Evolutionary conservation across 2,888 invertebrate genomes (phyloP).

Genomic region (Apomyelois bistriatella): DNA sequence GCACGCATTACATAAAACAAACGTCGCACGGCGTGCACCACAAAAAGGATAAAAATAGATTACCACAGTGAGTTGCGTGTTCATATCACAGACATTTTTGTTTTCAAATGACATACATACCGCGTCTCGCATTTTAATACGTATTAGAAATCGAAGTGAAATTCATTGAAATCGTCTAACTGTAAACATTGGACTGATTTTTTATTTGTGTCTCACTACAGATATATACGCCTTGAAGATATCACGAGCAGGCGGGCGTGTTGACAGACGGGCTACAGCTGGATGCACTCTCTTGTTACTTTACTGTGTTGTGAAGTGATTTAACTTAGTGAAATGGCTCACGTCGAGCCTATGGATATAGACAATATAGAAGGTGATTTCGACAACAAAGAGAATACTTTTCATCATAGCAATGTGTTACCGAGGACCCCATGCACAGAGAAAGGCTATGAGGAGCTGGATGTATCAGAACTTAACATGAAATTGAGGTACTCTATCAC

Average conservation of each 20-base stretch:
- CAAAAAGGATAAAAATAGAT: slow-evolving; percentile 75
- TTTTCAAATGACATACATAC: slow-evolving; percentile 73
- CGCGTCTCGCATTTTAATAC: slow-evolving; percentile 45
- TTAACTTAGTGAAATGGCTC: slow-evolving; percentile 49
- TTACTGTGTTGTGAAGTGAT: slow-evolving; percentile 21
- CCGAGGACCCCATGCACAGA: slow-evolving; percentile 52
- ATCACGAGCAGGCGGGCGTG: slow-evolving; percentile 14
- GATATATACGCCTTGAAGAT: slow-evolving; percentile 35
- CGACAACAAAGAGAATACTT: slow-evolving; percentile 69
- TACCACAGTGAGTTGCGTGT: slow-evolving; percentile 66
- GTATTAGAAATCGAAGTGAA: slow-evolving; percentile 72
- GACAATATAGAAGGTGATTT: slow-evolving; percentile 59
- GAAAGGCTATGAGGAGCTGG: slow-evolving; percentile 68
- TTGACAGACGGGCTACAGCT: slow-evolving; percentile 11
- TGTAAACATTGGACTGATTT: slow-evolving; percentile 67
- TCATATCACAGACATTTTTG: slow-evolving; percentile 64
- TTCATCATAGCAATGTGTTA: slow-evolving; percentile 57
- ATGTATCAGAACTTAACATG: slow-evolving; percentile 69
- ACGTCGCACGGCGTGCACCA: slow-evolving; percentile 55
- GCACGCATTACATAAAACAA: slow-evolving; percentile 65
- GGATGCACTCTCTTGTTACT: slow-evolving; percentile 10
- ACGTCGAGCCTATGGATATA: slow-evolving; percentile 66
- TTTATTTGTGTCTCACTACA: slow-evolving; percentile 42
- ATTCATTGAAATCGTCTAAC: slow-evolving; percentile 55
- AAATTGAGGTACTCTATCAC: slow-evolving; percentile 67